Evolutionary conservation across 2,888 invertebrate species (phyloP), one percentile per base, ranked within the genome.

Genomic region (Saturnia japonica): DNA sequence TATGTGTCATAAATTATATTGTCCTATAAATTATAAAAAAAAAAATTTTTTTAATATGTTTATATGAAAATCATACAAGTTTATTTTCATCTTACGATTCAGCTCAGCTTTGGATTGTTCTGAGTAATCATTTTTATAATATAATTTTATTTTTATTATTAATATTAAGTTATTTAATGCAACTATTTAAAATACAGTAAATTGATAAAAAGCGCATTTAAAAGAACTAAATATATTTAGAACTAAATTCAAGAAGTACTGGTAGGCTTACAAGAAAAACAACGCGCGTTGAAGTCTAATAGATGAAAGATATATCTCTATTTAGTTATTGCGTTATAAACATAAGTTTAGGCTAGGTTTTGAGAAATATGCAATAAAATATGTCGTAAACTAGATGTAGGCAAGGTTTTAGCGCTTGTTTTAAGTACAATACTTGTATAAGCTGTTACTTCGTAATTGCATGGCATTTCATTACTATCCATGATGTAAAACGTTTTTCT

Each of bases 91-190:
- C 71, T 42, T 19, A 45, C 19, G 4, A 42, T 14, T 75, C 75
- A 79, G 75, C 72, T 82, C 76, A 79, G 76, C 69, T 80, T 81
- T 80, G 76, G 77, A 78, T 80, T 80, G 77, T 74, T 76, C 72
- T 68, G 67, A 54, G 42, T 77, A 77, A 77, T 76, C 75, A 76
- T 75, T 68, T 69, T n/a, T 47, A 51, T 25, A 54, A 28, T 11
- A 51, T 7, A 7, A 19, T 19, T 51, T 4, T 8, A 28, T 12
- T 28, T 60, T 40, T 16, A 62, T 62, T 62, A 16, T 62, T 19
- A 62, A 34, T 62, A 62, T 34, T 34, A 62, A 34, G 34, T 34
- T 3, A 28, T 60, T 64, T 64, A 64, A 19, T 40, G 7, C 40
- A 40, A 40, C 16, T 25, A 19, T 60, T 22, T 54, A 1, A 1